phyloP scores from a whole-genome alignment of 2,797 vertebrate species.

The Melopsittacus undulatus region DNA sequence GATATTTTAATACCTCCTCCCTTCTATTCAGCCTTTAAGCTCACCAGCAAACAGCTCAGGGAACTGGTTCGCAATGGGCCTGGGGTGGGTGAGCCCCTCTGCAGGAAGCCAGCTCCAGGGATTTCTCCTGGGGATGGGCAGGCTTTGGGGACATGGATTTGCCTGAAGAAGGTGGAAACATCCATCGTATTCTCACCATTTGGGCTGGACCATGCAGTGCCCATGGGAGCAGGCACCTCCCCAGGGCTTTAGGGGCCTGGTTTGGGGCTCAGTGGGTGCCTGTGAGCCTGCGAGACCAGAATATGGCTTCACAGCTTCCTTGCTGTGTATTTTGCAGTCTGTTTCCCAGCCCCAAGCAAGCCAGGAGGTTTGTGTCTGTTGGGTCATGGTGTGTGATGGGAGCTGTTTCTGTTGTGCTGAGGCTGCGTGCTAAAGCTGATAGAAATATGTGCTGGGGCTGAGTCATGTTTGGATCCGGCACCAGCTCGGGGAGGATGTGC shows the following conservation, averaged over 20 bases:
- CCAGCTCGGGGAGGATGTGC: neutral
- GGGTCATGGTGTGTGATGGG: neutral
- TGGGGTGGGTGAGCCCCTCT: neutral
- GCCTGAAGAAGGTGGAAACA: neutral
- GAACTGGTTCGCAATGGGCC: neutral
- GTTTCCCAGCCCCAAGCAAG: neutral
- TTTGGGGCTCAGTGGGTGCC: neutral
- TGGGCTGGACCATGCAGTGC: fast-evolving
- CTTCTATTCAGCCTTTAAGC: neutral
- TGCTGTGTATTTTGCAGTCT: fast-evolving
- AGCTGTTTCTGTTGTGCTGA: neutral
- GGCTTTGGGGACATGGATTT: fast-evolving
- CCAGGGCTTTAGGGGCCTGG: fast-evolving
- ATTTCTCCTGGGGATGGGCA: neutral
- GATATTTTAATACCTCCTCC: neutral
- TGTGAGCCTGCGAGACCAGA: neutral
- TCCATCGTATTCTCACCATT: fast-evolving
- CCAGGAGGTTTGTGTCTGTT: fast-evolving
- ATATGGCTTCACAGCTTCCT: neutral
- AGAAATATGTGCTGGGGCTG: neutral
- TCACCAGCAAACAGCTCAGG: neutral
- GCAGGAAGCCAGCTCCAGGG: neutral
- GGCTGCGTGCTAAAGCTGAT: neutral
- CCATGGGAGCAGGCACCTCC: fast-evolving
- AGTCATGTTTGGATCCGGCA: neutral